A percentile compares a stretch with the other conserved stretches of the same genome.
These are phyloP conservation scores for Drosophila melanosoma DNA, from an alignment of 2,888 invertebrate genomes.

Conservation along the genomic window DNA sequence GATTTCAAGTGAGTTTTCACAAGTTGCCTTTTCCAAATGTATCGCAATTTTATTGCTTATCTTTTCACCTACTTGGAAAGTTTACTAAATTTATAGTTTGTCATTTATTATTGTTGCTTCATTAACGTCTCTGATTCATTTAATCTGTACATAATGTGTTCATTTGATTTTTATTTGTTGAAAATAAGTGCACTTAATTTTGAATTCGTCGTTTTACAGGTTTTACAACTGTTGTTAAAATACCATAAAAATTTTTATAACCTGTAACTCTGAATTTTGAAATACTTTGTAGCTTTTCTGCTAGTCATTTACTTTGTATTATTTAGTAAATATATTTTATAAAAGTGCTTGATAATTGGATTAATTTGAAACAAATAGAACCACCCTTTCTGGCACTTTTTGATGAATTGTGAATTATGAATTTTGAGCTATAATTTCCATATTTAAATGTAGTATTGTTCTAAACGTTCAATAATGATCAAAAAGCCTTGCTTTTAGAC, in stretches of 20 bases:
- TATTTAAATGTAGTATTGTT: no score
- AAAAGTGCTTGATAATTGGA: neutral
- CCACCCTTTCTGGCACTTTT: no score
- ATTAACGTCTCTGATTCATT: neutral
- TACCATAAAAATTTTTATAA: neutral
- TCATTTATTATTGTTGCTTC: neutral
- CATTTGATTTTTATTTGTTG: neutral
- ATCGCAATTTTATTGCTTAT: neutral
- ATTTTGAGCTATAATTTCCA: no score
- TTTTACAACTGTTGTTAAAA: neutral
- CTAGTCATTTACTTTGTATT: neutral
- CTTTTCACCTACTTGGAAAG: no score
- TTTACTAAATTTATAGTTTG: neutral
- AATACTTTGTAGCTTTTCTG: neutral
- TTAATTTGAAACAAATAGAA: neutral
- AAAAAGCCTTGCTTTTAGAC: no score
- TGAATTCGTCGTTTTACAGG: neutral
- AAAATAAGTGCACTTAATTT: neutral
- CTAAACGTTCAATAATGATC: rapidly evolving
- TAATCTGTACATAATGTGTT: neutral
- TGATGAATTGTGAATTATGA: no score
- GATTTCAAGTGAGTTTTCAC: neutral
- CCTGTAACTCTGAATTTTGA: neutral
- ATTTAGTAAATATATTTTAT: neutral
- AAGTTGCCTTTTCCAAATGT: neutral